Base-by-base conservation (phyloP, 2,797 vertebrate species). In the Scolopax bukidnonensis region DNA sequence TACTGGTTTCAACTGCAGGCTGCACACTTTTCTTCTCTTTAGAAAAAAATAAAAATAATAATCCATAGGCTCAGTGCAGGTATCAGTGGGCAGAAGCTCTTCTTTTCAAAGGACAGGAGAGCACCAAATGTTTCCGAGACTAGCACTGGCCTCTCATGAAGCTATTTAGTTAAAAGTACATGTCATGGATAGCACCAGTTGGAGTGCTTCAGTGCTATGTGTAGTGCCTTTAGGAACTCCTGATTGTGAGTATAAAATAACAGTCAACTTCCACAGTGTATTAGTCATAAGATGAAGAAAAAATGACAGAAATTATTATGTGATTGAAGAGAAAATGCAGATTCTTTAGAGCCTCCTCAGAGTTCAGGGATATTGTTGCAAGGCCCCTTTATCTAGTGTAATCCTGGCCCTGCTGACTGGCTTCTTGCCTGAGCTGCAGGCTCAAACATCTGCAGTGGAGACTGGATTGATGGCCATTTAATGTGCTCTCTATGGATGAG, bases 401-500 rank as follows among this genome's bases (percentile, higher is more conserved):
- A 69, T 85, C 63, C 47, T 95, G 63, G 67, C 76, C 24, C 36
- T 88, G 77, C 25, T 67, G 65, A 73, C 43, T 95, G 91, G 80
- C 73, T 84, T 56, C 28, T 69, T 91, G 61, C 79, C 79, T 75
- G 60, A 75, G 38, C 45, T 93, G 65, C 65, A 89, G 75, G 61
- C 68, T 92, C 40, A 50, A 50, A 57, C 64, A 81, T 59, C 69
- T 94, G 84, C 83, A 84, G 20, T 41, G 38, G 73, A 82, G 43
- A 25, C 27, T 79, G 54, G n/a, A 89, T 64, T 91, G 80, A 87
- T 79, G 90, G 43, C 43, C n/a, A 67, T 82, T 94, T 91, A 88
- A 93, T 79, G 63, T 79, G 10, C 51, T 95, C 27, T 68, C 53
- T 84, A 63, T 10, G 15, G 70, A 79, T 92, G 40, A 70, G 57